phyloP scores from a whole-genome alignment of 2,113 vertebrate genomes.

The Tenebrosternarchus preto region DNA sequence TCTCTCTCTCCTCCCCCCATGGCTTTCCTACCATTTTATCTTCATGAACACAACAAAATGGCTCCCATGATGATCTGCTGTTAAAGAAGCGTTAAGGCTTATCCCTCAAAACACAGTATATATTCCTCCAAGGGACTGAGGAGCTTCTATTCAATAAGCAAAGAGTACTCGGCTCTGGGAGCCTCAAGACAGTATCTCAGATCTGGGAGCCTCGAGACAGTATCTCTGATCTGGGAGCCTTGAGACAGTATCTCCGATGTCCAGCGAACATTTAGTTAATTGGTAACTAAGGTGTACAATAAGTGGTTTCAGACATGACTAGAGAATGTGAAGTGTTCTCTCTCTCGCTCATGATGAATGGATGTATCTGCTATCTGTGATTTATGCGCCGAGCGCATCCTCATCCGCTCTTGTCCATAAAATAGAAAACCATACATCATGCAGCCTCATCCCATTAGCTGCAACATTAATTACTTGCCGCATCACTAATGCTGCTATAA shows the following conservation, averaged over 20 bases:
- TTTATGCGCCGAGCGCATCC: constrained; percentile 67
- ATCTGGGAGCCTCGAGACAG: too few relatives aligned
- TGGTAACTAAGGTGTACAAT: constrained; percentile 23
- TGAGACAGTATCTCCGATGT: background rate
- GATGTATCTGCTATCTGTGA: constrained; percentile 68
- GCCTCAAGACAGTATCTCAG: background rate
- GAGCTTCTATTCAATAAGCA: constrained; percentile 1
- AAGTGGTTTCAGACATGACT: constrained; percentile 41
- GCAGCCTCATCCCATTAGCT: constrained; percentile 61
- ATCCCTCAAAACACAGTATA: background rate
- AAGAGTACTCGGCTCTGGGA: background rate
- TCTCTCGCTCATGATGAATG: constrained; percentile 54
- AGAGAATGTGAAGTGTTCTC: constrained; percentile 33
- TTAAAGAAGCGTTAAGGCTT: background rate
- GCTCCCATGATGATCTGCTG: background rate
- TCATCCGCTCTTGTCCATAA: constrained; percentile 45
- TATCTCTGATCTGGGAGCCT: background rate
- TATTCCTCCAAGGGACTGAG: background rate
- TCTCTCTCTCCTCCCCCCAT: background rate
- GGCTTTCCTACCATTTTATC: background rate
- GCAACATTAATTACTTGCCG: constrained; percentile 65
- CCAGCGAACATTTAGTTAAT: constrained; percentile 23
- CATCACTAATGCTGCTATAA: constrained; percentile 56
- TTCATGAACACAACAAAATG: background rate
- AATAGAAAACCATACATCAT: constrained; percentile 29